phyloP scores from a whole-genome alignment of 2,113 vertebrate species.

The Percopsis transmontana region DNA sequence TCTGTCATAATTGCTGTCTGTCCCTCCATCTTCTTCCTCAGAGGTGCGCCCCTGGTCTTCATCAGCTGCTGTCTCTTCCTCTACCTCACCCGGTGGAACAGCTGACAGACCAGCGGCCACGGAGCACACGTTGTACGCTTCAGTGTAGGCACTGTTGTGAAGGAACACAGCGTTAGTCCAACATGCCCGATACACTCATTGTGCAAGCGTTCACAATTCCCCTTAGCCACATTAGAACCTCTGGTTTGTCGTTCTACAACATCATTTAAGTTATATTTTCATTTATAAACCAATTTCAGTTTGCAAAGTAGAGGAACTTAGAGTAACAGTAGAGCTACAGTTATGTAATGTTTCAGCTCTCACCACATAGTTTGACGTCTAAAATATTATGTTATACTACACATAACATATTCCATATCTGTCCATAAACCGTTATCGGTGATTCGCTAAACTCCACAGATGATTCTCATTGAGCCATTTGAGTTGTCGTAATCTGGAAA shows the following conservation, averaged over 20 bases:
- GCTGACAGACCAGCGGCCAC: constrained; percentile 61
- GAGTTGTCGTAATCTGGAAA: constrained; percentile 39
- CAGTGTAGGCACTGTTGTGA: constrained; percentile 84
- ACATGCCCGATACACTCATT: background rate
- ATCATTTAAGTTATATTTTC: no score
- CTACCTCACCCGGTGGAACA: background rate
- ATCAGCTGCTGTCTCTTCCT: constrained; percentile 66
- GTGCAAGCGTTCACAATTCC: no score
- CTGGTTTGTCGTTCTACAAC: no score
- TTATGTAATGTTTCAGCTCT: background rate
- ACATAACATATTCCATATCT: background rate
- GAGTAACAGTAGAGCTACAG: no score
- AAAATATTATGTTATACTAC: no score
- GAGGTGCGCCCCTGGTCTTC: constrained; percentile 87
- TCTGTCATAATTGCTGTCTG: constrained; percentile 73
- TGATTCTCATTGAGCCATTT: constrained; percentile 31
- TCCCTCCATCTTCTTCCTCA: constrained; percentile 81
- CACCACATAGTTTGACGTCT: background rate
- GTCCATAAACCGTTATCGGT: constrained; percentile 25
- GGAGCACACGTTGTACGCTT: constrained; percentile 87
- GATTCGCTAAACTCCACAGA: constrained; percentile 30
- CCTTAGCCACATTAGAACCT: no score
- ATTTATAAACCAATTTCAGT: no score
- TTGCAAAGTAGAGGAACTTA: no score
- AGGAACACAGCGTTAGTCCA: background rate